Base-by-base conservation (phyloP, 2,113 vertebrate genomes). In the Chitala chitala region DNA sequence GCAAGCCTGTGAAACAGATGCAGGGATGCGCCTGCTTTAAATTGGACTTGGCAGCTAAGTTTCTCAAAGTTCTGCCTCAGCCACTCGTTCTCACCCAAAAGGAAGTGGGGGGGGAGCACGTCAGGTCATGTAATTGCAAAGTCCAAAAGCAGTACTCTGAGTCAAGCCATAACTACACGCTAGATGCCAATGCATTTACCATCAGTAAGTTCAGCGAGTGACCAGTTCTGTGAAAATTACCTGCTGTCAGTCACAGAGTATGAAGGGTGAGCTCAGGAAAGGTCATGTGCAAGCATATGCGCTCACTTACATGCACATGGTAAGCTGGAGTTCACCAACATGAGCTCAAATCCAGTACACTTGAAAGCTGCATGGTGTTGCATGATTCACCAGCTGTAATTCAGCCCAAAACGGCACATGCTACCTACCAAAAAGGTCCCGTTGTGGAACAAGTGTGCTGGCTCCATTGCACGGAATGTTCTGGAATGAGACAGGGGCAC, bases 391-490 rank as follows among this genome's bases (percentile, higher is more conserved):
- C 1, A 55, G 2, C 2, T 51, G 2, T 20, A 51, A 48, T 48
- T 48, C 20, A 20, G 53, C 53, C 13, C 10, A 5, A 26, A 29
- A 40, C 13, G 10, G 24, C 33, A 26, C 0, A 26, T 24, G 48
- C 66, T 20, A 77, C 80, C 29, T 87, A 99, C 96, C 95, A 83
- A 96, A 82, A 85, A 94, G 80, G 74, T 98, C 96, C 83, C 94
- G 91, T 79, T 94, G 90, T n/a, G 94, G 92, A 69, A 86, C 83
- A 2, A 94, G 85, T 71, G 93, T 91, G 86, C 83, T 92, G 85
- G 94, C 91, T 92, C 96, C 97, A 38, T 97, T 99, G 90, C 96
- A 98, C 84, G 96, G 97, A 95, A 99, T 96, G 94, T 97, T 98
- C 81, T 95, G 95, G 81, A 94, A 95, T 0, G 92, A 89, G 83